These are phyloP conservation scores for Antheraea mylitta DNA, from an alignment of 1,140 invertebrate genomes.

Conservation along the genomic window DNA sequence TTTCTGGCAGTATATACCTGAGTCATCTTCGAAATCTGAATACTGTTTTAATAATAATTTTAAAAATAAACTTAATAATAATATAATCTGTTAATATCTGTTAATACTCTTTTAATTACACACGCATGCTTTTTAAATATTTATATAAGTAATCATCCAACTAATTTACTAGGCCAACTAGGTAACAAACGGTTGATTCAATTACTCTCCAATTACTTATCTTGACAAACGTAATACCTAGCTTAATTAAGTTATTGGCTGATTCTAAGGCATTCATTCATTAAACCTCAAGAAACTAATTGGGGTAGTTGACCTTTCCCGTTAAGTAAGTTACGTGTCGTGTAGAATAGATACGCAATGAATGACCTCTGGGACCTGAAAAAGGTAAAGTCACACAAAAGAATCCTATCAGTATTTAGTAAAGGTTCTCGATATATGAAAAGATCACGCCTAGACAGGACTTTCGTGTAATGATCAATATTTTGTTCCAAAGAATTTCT, in stretches of 20 bases:
- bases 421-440: background rate
- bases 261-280: constrained; percentile 10
- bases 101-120: too few species aligned
- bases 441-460: background rate
- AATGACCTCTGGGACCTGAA: constrained; percentile 17
- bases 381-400: constrained; percentile 14
- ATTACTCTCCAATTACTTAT: background rate
- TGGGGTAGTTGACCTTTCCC: constrained; percentile 19
- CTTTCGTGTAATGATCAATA: background rate
- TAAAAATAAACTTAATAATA: too few species aligned
- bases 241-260: constrained; percentile 11
- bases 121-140: too few species aligned
- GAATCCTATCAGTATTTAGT: constrained; percentile 1
- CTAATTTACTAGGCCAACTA: background rate
- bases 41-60: too few species aligned
- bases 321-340: constrained; percentile 22
- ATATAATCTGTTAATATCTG: too few species aligned
- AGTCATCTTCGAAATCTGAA: too few species aligned
- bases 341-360: constrained; percentile 12
- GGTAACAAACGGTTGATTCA: background rate
- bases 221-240: constrained; percentile 11
- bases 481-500: background rate
- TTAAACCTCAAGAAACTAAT: constrained; percentile 18
- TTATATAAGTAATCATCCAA: too few species aligned
- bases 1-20: too few species aligned